A percentile compares a stretch with the other conserved stretches of the same genome.
Conservation (phyloP, 2,797 vertebrate genomes). For the Synanceia verrucosa region DNA sequence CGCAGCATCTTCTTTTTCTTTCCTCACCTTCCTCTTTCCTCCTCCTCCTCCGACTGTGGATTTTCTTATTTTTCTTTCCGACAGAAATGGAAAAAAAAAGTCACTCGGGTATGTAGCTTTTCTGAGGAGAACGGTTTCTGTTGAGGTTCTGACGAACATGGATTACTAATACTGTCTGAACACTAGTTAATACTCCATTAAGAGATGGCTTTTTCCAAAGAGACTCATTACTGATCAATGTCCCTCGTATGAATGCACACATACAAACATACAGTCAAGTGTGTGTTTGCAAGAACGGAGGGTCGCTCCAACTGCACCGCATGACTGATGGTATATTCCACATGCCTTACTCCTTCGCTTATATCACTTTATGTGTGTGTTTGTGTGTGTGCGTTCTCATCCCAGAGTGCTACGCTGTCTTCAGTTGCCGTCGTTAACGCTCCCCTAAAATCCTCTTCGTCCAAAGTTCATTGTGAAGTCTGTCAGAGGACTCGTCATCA, state of each 20-base stretch:
- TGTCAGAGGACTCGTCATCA: conserved; percentile 64
- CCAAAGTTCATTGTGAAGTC: conserved; percentile 66
- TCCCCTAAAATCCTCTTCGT: conserved; percentile 59
- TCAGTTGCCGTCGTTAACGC: conserved; percentile 63
- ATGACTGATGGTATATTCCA: conserved; percentile 41
- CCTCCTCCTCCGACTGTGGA: conserved; percentile 62
- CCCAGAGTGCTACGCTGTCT: conserved; percentile 82
- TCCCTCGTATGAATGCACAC: conserved; percentile 77
- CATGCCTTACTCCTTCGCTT: conserved; percentile 25
- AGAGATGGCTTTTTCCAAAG: conserved; percentile 89
- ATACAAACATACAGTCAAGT: conserved; percentile 66
- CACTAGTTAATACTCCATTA: conserved; percentile 81
- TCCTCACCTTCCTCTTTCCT: conserved; percentile 40
- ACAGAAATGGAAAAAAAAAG: conserved; percentile 84
- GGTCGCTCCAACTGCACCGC: conserved; percentile 39
- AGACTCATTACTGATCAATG: conserved; percentile 75
- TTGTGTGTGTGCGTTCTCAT: conserved; percentile 75
- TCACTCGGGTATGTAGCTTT: conserved; percentile 73
- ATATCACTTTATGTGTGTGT: conserved; percentile 62
- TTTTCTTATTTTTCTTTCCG: conserved; percentile 78
- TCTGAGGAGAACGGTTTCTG: conserved; percentile 79
- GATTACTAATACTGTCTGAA: conserved; percentile 82
- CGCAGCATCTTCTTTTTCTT: conserved; percentile 69
- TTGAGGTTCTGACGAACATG: conserved; percentile 78
- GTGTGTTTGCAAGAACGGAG: conserved; percentile 33